Evolutionary conservation across 2,797 vertebrate genomes (phyloP).

Genomic region (Enteromius anoplus): DNA sequence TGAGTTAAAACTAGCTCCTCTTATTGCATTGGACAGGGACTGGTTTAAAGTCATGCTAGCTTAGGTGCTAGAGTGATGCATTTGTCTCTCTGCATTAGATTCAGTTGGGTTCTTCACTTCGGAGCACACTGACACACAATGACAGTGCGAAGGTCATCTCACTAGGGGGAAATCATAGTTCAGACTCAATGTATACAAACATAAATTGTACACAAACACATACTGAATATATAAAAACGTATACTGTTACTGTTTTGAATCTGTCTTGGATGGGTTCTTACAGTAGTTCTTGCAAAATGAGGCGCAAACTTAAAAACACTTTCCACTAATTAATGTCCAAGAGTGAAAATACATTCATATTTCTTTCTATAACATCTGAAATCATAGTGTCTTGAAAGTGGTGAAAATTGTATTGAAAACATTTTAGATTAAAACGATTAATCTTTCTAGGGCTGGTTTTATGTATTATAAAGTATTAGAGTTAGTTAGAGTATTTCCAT

Average conservation of each 20-base stretch:
- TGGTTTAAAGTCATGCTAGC: conserved; percentile 60
- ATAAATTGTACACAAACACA: not conserved
- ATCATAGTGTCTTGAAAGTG: not conserved
- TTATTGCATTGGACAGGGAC: conserved; percentile 63
- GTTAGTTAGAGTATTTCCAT: not conserved
- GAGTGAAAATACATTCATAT: not conserved
- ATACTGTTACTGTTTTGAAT: not conserved
- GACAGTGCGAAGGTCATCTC: conserved; percentile 62
- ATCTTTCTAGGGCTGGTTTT: not conserved
- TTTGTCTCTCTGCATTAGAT: conserved; percentile 67
- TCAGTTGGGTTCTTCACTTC: conserved; percentile 55
- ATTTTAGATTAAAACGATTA: not conserved
- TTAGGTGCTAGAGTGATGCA: conserved; percentile 61
- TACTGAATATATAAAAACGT: not conserved
- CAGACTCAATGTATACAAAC: not conserved
- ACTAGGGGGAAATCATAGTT: conserved; percentile 66
- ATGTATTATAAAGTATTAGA: too few species aligned
- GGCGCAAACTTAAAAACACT: not conserved
- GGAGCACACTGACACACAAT: conserved; percentile 57
- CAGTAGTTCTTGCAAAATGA: not conserved
- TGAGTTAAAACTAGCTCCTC: conserved; percentile 40
- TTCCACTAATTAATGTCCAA: not conserved
- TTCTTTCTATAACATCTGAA: not conserved
- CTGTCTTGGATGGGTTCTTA: not conserved
- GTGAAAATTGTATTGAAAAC: not conserved